Evolutionary conservation across 2,797 vertebrate genomes (phyloP).

Genomic region (Pseudochirops corinnae): DNA sequence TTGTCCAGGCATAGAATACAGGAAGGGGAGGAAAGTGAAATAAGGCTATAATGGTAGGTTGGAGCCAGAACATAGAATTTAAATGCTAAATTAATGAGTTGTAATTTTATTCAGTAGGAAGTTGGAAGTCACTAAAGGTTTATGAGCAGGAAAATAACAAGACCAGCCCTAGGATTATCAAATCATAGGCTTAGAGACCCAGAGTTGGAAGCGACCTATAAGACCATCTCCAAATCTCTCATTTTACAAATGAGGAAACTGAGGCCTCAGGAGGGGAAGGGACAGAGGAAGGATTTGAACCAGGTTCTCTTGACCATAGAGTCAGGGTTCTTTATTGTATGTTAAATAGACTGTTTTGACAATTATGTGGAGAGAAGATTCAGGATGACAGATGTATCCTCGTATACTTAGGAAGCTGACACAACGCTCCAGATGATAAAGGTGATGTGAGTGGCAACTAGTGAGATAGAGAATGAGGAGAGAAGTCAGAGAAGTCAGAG

Average conservation of each 20-base stretch:
- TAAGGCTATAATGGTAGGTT: neutral
- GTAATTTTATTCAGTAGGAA: neutral
- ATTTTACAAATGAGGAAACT: constrained; percentile 7
- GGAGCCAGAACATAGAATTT: neutral
- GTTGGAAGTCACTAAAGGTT: neutral
- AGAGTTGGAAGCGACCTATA: neutral
- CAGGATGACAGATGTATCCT: neutral
- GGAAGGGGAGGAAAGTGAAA: no score
- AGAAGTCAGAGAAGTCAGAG: neutral
- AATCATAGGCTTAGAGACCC: neutral
- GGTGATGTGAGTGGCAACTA: neutral
- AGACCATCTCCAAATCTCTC: neutral
- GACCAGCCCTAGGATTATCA: no score
- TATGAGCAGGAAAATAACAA: neutral
- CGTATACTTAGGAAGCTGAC: neutral
- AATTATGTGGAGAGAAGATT: neutral
- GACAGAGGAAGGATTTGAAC: neutral
- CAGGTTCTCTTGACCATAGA: neutral
- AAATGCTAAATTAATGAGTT: neutral
- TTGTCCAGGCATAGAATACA: no score
- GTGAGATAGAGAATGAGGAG: neutral
- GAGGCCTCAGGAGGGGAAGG: neutral
- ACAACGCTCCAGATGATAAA: neutral
- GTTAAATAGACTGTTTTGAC: neutral
- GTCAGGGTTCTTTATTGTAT: neutral